Percentiles rank a stretch among this genome's conserved stretches.
These are phyloP conservation scores for Brachionus calyciflorus DNA, from an alignment of 1,140 invertebrate genomes.

Conservation along the genomic window DNA sequence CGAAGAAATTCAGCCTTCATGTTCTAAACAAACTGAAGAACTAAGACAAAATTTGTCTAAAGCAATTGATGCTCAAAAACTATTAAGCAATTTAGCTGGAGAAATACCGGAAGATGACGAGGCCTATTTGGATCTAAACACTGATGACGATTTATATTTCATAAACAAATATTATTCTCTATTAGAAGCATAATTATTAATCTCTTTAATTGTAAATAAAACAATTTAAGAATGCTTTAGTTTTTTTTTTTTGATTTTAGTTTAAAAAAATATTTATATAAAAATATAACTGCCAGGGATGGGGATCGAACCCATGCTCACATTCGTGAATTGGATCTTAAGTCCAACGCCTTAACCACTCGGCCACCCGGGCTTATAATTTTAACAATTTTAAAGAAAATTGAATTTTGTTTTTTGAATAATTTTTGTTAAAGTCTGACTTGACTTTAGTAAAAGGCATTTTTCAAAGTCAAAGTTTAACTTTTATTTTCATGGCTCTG, in stretches of 20 bases:
- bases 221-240: no score
- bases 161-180: constrained; percentile 43
- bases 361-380: no score
- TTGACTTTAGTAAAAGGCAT: no score
- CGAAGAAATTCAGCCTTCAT: background rate
- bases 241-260: background rate
- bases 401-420: no score
- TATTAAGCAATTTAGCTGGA: background rate
- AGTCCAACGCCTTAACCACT: no score
- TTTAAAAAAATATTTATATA: background rate
- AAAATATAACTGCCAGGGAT: no score
- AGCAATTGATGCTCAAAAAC: background rate
- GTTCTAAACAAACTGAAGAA: background rate
- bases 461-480: no score
- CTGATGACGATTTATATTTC: constrained; percentile 6
- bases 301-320: no score
- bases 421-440: no score
- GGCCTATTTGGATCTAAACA: constrained; percentile 35
- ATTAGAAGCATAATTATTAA: background rate
- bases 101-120: constrained; percentile 39
- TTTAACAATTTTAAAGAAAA: no score
- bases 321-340: no score
- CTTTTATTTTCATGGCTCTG: no score
- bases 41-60: background rate
- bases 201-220: background rate